Conservation (phyloP, 2,797 vertebrate species). For the Lepidocolaptes lacrymiger region DNA sequence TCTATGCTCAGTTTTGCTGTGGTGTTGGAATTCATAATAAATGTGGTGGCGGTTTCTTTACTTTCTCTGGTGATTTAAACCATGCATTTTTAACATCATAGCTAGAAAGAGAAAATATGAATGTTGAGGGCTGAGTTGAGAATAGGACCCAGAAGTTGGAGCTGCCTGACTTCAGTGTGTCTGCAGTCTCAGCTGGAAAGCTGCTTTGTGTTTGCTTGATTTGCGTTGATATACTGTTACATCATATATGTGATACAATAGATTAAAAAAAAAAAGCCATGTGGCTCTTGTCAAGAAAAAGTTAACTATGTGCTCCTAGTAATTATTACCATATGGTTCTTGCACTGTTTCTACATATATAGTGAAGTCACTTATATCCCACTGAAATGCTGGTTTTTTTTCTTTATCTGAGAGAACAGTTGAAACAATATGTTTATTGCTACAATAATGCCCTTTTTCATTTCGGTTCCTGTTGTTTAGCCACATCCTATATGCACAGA, state of each 20-base stretch:
- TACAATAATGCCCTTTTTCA: not conserved
- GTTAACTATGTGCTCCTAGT: slow-evolving; percentile 67
- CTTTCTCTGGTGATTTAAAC: slow-evolving; percentile 36
- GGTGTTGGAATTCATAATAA: slow-evolving; percentile 2
- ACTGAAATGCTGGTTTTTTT: slow-evolving; percentile 22
- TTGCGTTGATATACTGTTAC: slow-evolving; percentile 62
- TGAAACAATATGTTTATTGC: slow-evolving; percentile 1
- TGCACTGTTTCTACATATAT: slow-evolving; percentile 4
- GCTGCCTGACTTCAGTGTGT: not conserved
- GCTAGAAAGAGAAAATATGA: slow-evolving; percentile 20
- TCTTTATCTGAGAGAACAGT: not conserved
- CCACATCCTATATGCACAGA: not conserved
- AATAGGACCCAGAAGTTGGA: not conserved
- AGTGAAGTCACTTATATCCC: slow-evolving; percentile 26
- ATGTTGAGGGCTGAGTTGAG: not conserved
- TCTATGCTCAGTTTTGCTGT: not conserved
- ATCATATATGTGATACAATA: slow-evolving; percentile 72
- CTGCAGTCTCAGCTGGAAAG: slow-evolving; percentile 48
- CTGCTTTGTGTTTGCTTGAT: slow-evolving; percentile 38
- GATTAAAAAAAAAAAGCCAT: slow-evolving; percentile 67
- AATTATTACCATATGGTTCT: slow-evolving; percentile 63
- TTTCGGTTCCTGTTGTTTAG: not conserved
- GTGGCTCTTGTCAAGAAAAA: slow-evolving; percentile 73
- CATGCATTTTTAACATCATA: not conserved
- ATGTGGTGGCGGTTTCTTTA: not conserved